Conservation (phyloP, 2,113 vertebrate genomes). For the Nesogale talazaci region DNA sequence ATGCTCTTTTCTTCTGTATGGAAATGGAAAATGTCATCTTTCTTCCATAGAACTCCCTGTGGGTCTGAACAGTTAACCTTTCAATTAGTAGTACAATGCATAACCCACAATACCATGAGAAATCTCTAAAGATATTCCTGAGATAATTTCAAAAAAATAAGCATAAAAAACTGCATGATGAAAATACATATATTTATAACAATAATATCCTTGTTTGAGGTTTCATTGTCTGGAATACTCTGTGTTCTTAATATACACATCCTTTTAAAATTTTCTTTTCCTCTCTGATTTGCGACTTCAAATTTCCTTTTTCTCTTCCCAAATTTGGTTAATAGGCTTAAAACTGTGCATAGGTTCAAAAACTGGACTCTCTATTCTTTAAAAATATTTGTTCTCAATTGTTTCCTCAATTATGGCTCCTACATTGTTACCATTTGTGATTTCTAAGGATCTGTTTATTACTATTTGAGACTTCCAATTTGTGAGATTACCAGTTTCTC, state of each 20-base stretch:
- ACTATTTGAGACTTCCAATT: no score
- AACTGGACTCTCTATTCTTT: neutral
- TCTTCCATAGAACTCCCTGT: no score
- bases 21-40: no score
- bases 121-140: neutral
- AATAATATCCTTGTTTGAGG: neutral
- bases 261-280: neutral
- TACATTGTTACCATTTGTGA: neutral
- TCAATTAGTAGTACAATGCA: no score
- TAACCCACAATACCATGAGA: no score
- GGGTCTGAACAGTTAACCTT: no score
- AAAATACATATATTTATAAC: neutral
- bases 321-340: neutral
- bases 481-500: no score
- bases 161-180: neutral
- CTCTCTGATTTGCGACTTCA: neutral
- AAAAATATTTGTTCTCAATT: neutral
- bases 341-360: neutral
- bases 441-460: no score
- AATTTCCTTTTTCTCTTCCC: neutral
- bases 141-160: neutral
- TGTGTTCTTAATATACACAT: neutral
- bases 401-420: neutral
- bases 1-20: no score
- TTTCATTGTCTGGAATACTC: neutral